Base-by-base conservation (phyloP, 2,797 vertebrate genomes). In the Gymnoscopelus braueri region DNA sequence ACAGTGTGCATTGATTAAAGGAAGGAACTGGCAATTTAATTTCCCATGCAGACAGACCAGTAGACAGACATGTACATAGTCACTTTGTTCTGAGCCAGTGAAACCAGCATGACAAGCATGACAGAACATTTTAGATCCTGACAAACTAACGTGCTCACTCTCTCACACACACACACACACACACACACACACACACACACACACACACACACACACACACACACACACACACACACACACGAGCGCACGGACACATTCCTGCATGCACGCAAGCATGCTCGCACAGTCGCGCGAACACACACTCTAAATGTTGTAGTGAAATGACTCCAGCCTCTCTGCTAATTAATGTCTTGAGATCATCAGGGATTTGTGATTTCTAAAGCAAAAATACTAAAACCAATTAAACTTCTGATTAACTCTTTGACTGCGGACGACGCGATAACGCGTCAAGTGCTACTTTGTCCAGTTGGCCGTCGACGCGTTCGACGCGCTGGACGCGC, bases 1-100 rank as follows among this genome's bases (percentile, higher is more conserved):
- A 54, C 26, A 69, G 78, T 75, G 70, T 78, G 83, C 81, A 85
- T 83, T 86, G 84, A 92, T 89, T 88, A 82, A 84, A 79, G 82
- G 71, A 79, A 69, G 79, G 68, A 85, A 84, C 71, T 49, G 47
- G 79, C 78, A 66, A 75, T 87, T 85, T 76, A 56, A 79, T 86
- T 81, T 73, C 70, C 75, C 68, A 76, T 74, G 65, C 71, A 83
- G 70, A 75, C 72, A 79, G 73, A 88, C 74, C 77, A 77, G 79
- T 72, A 56, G 67, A 64, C 72, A 79, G 78, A 82, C 84, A 78
- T 81, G 69, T 86, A 80, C 54, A 1, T 61, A 79, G 75, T 82
- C 78, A 80, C 69, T 68, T 69, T 68, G 63, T 72, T 83, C 59
- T 73, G 63, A 84, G 74, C 77, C 81, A 85, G 83, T 82, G 78